Evolutionary conservation across 2,113 vertebrate genomes (phyloP).

Genomic region (Gavia stellata): DNA sequence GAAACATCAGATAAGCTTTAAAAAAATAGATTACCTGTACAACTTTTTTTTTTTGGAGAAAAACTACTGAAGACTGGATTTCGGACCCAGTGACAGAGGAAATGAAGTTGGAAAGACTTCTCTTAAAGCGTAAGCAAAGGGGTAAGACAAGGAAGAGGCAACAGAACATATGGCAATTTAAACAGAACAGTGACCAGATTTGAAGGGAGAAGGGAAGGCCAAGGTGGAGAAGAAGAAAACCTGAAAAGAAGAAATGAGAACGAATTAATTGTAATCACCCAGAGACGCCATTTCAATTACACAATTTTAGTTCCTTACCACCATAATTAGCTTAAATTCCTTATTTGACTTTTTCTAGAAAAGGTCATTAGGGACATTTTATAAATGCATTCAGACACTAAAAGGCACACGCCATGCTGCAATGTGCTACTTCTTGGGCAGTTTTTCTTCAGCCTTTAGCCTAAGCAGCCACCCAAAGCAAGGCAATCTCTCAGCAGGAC

Average conservation of each 20-base stretch:
- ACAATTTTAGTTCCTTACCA: background rate
- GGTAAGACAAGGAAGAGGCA: background rate
- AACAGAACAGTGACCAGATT: slow-evolving; percentile 16
- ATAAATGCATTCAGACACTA: background rate
- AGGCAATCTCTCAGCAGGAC: background rate
- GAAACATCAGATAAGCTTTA: slow-evolving; percentile 7
- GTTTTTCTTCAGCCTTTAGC: background rate
- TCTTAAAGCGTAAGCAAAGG: slow-evolving; percentile 26
- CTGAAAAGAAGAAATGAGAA: slow-evolving; percentile 65
- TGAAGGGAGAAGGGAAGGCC: slow-evolving; percentile 29
- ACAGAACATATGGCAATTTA: background rate
- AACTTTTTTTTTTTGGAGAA: slow-evolving; percentile 31
- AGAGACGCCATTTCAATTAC: background rate
- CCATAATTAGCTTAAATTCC: background rate
- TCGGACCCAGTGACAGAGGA: slow-evolving; percentile 42
- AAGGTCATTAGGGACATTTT: background rate
- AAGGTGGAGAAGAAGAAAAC: slow-evolving; percentile 49
- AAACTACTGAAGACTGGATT: slow-evolving; percentile 45
- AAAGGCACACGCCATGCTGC: background rate
- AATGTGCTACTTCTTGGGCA: background rate
- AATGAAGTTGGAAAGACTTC: slow-evolving; percentile 49
- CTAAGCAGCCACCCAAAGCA: background rate
- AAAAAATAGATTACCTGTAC: slow-evolving; percentile 47
- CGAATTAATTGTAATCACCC: slow-evolving; percentile 25
- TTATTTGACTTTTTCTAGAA: background rate